Evolutionary conservation across 1,140 invertebrate genomes (phyloP).

Genomic region (Liolophura sinensis): DNA sequence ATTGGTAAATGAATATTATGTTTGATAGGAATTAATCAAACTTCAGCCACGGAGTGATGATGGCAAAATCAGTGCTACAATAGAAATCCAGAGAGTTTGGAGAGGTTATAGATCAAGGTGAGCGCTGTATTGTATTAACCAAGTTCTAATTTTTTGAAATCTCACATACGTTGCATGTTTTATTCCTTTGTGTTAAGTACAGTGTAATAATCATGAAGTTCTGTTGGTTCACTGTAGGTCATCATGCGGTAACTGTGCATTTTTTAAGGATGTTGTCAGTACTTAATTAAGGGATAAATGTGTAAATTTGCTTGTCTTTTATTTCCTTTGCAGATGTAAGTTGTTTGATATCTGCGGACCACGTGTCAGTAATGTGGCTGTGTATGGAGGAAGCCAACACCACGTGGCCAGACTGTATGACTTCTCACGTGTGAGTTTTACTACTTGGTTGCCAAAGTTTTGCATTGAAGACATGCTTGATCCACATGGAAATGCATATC

Average conservation of each 20-base stretch:
- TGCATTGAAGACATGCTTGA: too few species aligned
- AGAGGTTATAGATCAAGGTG: slow-evolving; percentile 37
- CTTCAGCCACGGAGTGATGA: slow-evolving; percentile 28
- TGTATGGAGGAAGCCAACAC: slow-evolving; percentile 35
- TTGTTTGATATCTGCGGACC: slow-evolving; percentile 19
- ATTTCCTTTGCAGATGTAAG: slow-evolving; percentile 18
- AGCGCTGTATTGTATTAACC: background rate
- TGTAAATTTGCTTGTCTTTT: too few species aligned
- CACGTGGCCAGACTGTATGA: slow-evolving; percentile 19
- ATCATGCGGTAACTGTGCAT: too few species aligned
- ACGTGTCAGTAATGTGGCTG: slow-evolving; percentile 30
- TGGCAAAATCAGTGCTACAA: slow-evolving; percentile 31
- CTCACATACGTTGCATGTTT: background rate
- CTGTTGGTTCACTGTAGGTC: too few species aligned
- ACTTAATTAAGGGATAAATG: too few species aligned
- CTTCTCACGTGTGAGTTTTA: slow-evolving; percentile 1
- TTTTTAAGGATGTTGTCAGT: too few species aligned
- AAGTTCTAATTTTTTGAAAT: background rate
- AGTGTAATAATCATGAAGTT: too few species aligned
- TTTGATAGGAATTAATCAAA: slow-evolving; percentile 24
- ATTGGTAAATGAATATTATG: too few species aligned
- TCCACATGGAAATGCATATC: too few species aligned
- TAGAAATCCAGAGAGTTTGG: slow-evolving; percentile 45
- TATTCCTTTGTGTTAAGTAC: too few species aligned
- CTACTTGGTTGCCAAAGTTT: too few species aligned